These are phyloP conservation scores for Nomada fabriciana DNA, from an alignment of 2,888 invertebrate species.

Conservation along the genomic window DNA sequence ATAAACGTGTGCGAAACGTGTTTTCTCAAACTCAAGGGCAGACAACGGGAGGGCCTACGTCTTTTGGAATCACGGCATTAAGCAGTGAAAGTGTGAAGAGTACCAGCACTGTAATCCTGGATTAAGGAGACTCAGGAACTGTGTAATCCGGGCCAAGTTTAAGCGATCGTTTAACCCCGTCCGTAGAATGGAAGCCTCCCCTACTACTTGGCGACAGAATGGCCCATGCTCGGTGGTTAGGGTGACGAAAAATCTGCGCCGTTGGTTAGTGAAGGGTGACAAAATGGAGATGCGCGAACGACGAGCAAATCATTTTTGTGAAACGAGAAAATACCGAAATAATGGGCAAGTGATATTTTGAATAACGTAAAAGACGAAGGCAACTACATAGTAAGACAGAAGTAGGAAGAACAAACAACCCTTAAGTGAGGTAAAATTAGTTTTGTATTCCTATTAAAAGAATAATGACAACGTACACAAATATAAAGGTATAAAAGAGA, in stretches of 20 bases:
- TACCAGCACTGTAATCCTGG: constrained; percentile 48
- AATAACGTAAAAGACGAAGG: too few species aligned
- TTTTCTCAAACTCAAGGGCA: not conserved
- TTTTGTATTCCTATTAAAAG: not conserved
- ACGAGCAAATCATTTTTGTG: constrained; percentile 11
- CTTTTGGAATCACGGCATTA: constrained; percentile 9
- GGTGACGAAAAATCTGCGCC: not conserved
- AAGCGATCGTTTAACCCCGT: constrained; percentile 68
- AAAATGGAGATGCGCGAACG: constrained; percentile 23
- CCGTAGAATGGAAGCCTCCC: constrained; percentile 5
- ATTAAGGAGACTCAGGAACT: constrained; percentile 41
- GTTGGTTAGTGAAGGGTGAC: not conserved
- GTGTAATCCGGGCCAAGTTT: constrained; percentile 71
- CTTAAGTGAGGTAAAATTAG: too few species aligned
- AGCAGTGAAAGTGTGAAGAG: not conserved
- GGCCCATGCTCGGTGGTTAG: not conserved
- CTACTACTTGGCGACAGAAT: not conserved
- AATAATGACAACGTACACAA: not conserved
- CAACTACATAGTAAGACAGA: too few species aligned
- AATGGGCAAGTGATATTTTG: too few species aligned
- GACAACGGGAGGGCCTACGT: constrained; percentile 2
- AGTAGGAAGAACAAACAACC: too few species aligned
- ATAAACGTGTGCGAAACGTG: not conserved
- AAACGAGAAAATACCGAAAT: too few species aligned
- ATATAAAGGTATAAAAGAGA: not conserved